Conservation (phyloP, 2,797 vertebrate genomes). For the Carapus acus region DNA sequence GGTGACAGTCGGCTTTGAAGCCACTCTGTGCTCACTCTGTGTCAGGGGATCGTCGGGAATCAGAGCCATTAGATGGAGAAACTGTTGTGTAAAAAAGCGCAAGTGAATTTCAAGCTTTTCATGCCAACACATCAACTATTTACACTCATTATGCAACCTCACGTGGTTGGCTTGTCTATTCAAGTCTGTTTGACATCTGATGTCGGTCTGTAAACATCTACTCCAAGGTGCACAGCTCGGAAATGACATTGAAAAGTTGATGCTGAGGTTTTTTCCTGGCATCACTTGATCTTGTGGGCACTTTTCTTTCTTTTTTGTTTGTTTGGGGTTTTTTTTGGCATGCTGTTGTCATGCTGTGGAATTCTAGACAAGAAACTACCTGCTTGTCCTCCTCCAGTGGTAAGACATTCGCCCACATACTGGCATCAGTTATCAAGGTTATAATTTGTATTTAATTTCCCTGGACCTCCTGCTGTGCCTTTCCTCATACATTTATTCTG, state of each 20-base stretch:
- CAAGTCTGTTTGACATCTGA: not conserved
- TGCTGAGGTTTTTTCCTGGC: not conserved
- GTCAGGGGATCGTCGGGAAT: too few relatives aligned
- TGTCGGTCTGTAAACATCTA: not conserved
- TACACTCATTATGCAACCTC: too few relatives aligned
- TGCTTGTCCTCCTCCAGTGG: constrained; percentile 14
- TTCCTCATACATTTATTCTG: too few relatives aligned
- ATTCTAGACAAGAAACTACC: not conserved
- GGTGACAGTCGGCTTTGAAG: too few relatives aligned
- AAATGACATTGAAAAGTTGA: too few relatives aligned
- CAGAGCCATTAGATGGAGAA: too few relatives aligned
- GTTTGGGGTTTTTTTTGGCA: too few relatives aligned
- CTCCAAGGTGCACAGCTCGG: too few relatives aligned
- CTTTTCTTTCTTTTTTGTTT: constrained; percentile 11
- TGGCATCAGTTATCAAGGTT: not conserved
- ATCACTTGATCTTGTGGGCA: constrained; percentile 5
- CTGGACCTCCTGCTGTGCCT: not conserved
- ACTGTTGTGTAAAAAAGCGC: too few relatives aligned
- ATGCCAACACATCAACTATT: not conserved
- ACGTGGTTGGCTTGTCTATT: not conserved
- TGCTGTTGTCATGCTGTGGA: constrained; percentile 3
- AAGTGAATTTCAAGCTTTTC: not conserved
- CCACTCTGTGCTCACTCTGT: too few relatives aligned
- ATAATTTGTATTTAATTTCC: not conserved
- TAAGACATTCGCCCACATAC: constrained; percentile 27